A percentile compares a stretch with the other conserved stretches of the same genome.
phyloP scores from a whole-genome alignment of 2,113 vertebrate species.

The Melierax canorus region DNA sequence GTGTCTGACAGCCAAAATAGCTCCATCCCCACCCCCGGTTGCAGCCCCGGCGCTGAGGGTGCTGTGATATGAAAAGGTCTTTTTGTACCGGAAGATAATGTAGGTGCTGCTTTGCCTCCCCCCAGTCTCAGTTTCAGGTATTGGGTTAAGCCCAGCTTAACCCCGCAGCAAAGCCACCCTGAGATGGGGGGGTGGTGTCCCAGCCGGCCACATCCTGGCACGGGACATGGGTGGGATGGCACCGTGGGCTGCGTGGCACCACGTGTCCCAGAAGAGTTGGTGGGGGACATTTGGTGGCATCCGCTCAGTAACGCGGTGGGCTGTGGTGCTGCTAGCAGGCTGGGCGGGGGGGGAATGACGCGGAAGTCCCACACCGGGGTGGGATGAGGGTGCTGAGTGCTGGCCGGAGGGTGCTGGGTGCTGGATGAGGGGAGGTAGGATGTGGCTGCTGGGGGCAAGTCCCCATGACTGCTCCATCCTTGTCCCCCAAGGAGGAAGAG shows the following conservation, averaged over 20 bases:
- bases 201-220: fast-evolving
- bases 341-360: not conserved
- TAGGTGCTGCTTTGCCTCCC: not conserved
- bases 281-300: not conserved
- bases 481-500: not conserved
- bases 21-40: not conserved
- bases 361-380: not conserved
- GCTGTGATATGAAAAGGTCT: not conserved
- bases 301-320: fast-evolving
- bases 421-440: not conserved
- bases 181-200: not conserved
- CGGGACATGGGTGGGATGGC: not conserved
- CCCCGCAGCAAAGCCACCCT: not conserved
- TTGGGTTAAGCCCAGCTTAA: not conserved
- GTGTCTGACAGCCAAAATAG: not conserved
- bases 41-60: not conserved
- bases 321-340: not conserved
- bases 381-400: not conserved
- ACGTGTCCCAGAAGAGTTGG: not conserved
- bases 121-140: not conserved
- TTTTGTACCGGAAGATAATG: not conserved
- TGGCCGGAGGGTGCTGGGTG: not conserved
- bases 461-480: not conserved
- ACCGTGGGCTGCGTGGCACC: not conserved
- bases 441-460: not conserved